A percentile compares a stretch with the other conserved stretches of the same genome.
Evolutionary conservation across 1,140 invertebrate genomes (phyloP).

Genomic region (Drosophila mayri): DNA sequence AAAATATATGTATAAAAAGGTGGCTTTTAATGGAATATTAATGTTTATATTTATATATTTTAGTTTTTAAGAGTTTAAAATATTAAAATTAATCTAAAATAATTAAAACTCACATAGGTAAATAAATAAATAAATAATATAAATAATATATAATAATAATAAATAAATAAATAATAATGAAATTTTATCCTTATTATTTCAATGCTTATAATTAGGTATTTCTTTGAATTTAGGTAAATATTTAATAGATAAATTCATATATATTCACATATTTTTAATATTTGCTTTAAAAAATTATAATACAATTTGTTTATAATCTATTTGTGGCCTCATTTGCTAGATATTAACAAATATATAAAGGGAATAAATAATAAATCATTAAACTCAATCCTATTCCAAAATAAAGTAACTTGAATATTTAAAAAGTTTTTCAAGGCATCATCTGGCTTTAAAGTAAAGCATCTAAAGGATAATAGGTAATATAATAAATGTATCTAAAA

Average conservation of each 20-base stretch:
- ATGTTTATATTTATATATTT: background rate
- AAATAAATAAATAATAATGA: too few relatives aligned
- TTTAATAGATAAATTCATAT: background rate
- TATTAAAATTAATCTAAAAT: background rate
- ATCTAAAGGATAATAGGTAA: too few relatives aligned
- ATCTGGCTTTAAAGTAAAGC: background rate
- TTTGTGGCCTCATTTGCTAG: background rate
- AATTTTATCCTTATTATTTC: too few relatives aligned
- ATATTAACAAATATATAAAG: background rate
- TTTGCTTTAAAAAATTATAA: background rate
- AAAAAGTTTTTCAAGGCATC: background rate
- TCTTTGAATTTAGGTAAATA: background rate
- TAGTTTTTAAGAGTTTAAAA: background rate
- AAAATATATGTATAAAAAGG: background rate
- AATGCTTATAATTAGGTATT: background rate
- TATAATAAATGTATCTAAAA: background rate
- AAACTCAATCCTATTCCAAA: background rate
- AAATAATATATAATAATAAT: too few relatives aligned
- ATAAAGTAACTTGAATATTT: background rate
- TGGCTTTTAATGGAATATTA: too few relatives aligned
- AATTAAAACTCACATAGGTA: too few relatives aligned
- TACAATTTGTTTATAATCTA: background rate
- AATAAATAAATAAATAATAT: too few relatives aligned
- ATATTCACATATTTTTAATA: background rate
- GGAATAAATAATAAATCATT: background rate